These are phyloP conservation scores for Subanguina moxae DNA, from an alignment of 1,140 invertebrate genomes.

Conservation along the genomic window DNA sequence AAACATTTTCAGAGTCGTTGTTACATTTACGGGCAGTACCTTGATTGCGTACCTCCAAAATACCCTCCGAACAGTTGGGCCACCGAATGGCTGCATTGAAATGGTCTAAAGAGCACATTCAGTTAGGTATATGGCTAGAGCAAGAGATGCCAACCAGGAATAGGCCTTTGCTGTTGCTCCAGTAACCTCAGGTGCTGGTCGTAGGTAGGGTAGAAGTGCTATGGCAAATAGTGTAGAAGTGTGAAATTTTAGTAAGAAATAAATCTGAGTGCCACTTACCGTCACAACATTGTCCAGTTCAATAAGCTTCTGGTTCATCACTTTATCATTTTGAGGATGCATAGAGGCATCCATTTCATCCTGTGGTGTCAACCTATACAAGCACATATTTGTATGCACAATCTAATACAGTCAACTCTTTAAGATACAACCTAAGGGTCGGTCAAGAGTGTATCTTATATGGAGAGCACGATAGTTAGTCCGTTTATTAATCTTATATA, in stretches of 20 bases:
- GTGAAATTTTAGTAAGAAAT: not conserved
- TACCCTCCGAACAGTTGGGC: slow-evolving; percentile 17
- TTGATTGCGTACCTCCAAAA: slow-evolving; percentile 20
- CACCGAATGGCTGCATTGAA: slow-evolving; percentile 23
- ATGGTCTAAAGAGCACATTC: not conserved
- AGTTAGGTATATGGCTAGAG: not conserved
- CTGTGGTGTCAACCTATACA: too few relatives aligned
- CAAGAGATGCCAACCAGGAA: not conserved
- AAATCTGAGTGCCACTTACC: slow-evolving; percentile 7
- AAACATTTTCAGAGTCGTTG: too few relatives aligned
- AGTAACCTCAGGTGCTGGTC: not conserved
- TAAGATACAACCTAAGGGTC: too few relatives aligned
- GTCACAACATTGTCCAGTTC: not conserved
- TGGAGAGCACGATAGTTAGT: too few relatives aligned
- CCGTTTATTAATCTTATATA: too few relatives aligned
- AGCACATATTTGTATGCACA: too few relatives aligned
- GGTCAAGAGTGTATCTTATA: too few relatives aligned
- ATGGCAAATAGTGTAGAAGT: not conserved
- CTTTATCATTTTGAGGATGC: too few relatives aligned
- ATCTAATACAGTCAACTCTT: too few relatives aligned
- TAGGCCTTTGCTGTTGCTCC: slow-evolving; percentile 10
- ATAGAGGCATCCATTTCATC: too few relatives aligned
- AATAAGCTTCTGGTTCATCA: slow-evolving; percentile 1
- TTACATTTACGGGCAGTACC: not conserved
- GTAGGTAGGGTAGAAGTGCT: not conserved